Evolutionary conservation across 2,797 vertebrate genomes (phyloP), one percentile per base, ranked within the genome.

Genomic region (Prionace glauca): DNA sequence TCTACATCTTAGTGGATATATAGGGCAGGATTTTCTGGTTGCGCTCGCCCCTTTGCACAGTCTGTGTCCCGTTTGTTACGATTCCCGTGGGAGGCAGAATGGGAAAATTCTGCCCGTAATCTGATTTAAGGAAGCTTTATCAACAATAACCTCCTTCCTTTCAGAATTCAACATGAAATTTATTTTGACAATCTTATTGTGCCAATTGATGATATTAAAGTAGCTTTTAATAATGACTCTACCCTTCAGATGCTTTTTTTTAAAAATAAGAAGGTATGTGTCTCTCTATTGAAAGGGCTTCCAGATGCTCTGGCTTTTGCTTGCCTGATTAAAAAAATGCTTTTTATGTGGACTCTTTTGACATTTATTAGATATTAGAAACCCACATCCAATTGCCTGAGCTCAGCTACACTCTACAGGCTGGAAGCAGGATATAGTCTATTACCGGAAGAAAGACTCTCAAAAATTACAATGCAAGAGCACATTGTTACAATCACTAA

Each of bases 351-450:
- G 71, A 45, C 90, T 92, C 69, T 77, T 95, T 95, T 74, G 93
- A 95, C 71, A 74, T 95, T 95, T 95, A 95, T 72, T 74, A 95
- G 93, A 95, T 95, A 95, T 95, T 56, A 45, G 93, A 95, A 95
- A 95, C 93, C 93, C 29, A n/a, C 45, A 77, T 74, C 41, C 74
- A 95, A 95, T 95, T 72, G 71, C 93, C 45, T 56, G 36, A 77
- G 22, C 71, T 94, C 74, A 56, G 36, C 41, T 95, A 95, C 50
- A 50, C 24, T 56, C 69, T 94, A 74, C 77, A n/a, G 71, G 56
- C 41, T 77, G 45, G 71, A 36, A 95, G 29, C 50, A 77, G 69
- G 71, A 72, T 74, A 77, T 50, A 32, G 93, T 74, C 69, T 74
- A 94, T 32, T 56, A 95, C 93, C 69, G 69, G 93, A 94, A 94